Percentiles rank a stretch among this genome's conserved stretches.
Evolutionary conservation across 2,113 vertebrate genomes (phyloP).

Genomic region (Tricholaema leucomelas): DNA sequence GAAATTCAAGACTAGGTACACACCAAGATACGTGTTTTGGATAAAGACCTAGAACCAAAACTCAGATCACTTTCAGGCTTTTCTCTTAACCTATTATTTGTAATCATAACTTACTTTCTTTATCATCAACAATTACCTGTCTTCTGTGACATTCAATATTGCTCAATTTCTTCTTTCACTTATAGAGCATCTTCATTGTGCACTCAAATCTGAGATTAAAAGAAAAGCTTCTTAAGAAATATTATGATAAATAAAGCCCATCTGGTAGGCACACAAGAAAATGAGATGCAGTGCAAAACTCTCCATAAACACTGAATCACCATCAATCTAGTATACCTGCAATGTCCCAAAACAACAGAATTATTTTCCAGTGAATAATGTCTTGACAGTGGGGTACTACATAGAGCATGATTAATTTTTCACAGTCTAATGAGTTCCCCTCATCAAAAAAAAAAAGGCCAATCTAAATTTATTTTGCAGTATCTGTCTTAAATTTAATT

Average conservation of each 20-base stretch:
- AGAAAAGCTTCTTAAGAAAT: conserved; percentile 29
- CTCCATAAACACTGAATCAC: conserved; percentile 61
- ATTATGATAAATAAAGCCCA: conserved; percentile 47
- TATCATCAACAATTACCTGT: background rate
- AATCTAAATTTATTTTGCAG: conserved; percentile 43
- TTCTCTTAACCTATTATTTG: background rate
- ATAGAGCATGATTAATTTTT: conserved; percentile 47
- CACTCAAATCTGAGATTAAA: conserved; percentile 27
- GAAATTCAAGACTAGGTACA: background rate
- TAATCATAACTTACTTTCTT: background rate
- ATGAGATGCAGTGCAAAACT: conserved; percentile 57
- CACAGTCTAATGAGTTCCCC: conserved; percentile 49
- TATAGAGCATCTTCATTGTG: background rate
- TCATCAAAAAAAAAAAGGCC: background rate
- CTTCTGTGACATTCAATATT: conserved; percentile 22
- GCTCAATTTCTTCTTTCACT: background rate
- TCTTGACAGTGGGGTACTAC: background rate
- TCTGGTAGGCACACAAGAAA: conserved; percentile 49
- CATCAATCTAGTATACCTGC: conserved; percentile 38
- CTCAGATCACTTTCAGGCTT: background rate
- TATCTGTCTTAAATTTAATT: conserved; percentile 53
- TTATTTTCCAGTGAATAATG: conserved; percentile 46
- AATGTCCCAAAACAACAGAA: conserved; percentile 28
- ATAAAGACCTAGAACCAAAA: background rate
- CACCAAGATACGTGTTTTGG: background rate